Conservation (phyloP, 2,888 invertebrate genomes). For the Idaea straminata region DNA sequence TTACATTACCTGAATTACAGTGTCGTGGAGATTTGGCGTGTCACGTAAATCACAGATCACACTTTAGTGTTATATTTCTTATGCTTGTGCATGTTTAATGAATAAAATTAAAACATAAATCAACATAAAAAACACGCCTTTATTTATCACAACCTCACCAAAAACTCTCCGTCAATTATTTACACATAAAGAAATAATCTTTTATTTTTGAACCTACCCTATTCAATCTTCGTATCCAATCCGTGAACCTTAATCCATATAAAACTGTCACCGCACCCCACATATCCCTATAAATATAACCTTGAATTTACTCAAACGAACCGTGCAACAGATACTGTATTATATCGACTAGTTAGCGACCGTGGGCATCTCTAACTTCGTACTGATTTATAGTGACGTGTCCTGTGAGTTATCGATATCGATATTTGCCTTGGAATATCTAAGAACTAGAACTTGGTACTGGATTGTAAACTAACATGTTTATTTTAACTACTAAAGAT, state of each 20-base stretch:
- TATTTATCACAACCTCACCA: neutral
- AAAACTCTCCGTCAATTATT: neutral
- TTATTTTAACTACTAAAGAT: too few species aligned
- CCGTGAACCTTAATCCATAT: neutral
- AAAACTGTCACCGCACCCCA: constrained; percentile 1
- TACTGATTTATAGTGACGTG: constrained; percentile 75
- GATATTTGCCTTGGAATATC: too few species aligned
- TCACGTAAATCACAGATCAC: too few species aligned
- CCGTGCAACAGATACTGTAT: constrained; percentile 31
- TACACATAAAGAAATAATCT: neutral
- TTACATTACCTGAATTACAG: too few species aligned
- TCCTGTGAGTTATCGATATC: constrained; percentile 61
- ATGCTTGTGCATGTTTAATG: too few species aligned
- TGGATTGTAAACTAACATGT: too few species aligned
- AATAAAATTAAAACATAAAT: too few species aligned
- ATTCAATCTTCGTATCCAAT: neutral
- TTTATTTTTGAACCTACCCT: neutral
- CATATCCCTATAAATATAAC: neutral
- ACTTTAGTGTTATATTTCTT: too few species aligned
- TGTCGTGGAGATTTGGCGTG: too few species aligned
- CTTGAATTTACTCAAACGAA: neutral
- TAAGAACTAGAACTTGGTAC: too few species aligned
- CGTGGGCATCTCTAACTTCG: constrained; percentile 76
- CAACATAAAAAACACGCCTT: neutral
- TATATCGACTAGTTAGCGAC: constrained; percentile 64